Base-by-base conservation (phyloP, 2,888 invertebrate species). In the Lasioglossum calceatum region DNA sequence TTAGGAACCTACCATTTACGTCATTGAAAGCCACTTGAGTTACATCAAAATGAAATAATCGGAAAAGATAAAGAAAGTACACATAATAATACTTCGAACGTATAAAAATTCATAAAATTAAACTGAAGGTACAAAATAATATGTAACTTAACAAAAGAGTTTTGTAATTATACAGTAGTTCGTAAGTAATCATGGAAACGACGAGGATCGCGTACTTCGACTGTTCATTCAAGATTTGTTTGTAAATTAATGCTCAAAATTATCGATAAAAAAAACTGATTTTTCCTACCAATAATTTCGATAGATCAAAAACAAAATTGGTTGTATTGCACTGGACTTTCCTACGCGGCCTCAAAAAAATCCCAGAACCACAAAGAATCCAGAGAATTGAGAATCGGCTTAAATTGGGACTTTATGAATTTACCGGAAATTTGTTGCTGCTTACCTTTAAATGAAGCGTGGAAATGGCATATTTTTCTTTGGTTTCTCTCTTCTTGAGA, bases 401-500 rank as follows among this genome's bases (percentile, higher is more conserved):
- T 42, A 10, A 42, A 42, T 42, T 42, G 12, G 12, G 0, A 8
- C 12, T 42, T 42, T 42, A 42, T 67, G 32, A 36, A 8, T 19
- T 32, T 2, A 67, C 36, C 2, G 36, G 23, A 67, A 54, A 39
- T 12, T 67, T 42, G 27, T 58, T 64, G 2, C 67, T 64, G 2
- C 67, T 89, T 94, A 97, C 97, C 96, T 98, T 98, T 3, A 99
- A 96, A 94, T 98, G 97, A 32, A 99, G 96, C 91, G 97, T 97
- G 42, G 98, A 98, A 82, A 98, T 97, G 75, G 98, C 98, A 95
- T 98, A 99, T 95, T 98, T 98, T 94, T 98, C 98, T 92, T 97
- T 97, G 88, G 98, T 98, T 94, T 99, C 99, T 16, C 98, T 97
- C 93, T 98, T 98, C 96, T 98, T 98, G 77, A 99, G 96, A 5